Percentiles rank a stretch among this genome's conserved stretches.
Evolutionary conservation across 2,797 vertebrate genomes (phyloP).

Genomic region (Cheirogaleus major): DNA sequence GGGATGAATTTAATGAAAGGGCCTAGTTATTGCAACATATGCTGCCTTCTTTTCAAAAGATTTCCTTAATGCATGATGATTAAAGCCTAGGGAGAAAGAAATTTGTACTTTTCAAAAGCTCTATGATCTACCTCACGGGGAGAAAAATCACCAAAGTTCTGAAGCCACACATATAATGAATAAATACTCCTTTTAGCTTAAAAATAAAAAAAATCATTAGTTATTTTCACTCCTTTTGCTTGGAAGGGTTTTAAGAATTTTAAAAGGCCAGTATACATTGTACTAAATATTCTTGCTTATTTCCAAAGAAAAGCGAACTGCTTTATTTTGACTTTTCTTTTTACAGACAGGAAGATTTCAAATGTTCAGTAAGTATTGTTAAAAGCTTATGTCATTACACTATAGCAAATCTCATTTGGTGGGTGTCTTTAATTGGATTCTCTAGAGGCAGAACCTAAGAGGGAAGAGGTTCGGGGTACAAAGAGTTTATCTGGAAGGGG

Average conservation of each 20-base stretch:
- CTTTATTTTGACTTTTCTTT: not conserved
- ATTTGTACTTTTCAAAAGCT: constrained; percentile 60
- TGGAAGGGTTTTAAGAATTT: constrained; percentile 48
- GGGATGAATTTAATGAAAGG: constrained; percentile 66
- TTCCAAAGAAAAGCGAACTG: constrained; percentile 17
- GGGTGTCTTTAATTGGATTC: not conserved
- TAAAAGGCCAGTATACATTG: not conserved
- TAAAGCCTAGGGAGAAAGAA: constrained; percentile 72
- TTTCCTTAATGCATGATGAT: constrained; percentile 42
- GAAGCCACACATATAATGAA: not conserved
- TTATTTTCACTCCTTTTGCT: constrained; percentile 59
- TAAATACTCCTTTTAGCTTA: constrained; percentile 44
- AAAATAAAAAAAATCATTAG: constrained; percentile 8
- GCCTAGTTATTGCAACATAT: constrained; percentile 58
- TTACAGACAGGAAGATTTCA: not conserved
- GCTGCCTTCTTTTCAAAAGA: constrained; percentile 50
- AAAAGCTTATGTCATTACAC: not conserved
- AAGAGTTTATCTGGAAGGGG: not conserved
- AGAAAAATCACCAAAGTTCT: not conserved
- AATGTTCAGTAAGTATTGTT: not conserved
- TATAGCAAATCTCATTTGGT: not conserved
- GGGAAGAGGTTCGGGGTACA: not conserved
- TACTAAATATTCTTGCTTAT: not conserved
- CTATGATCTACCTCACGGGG: not conserved
- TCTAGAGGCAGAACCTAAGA: not conserved